Percentiles rank a stretch among this genome's conserved stretches.
Conservation (phyloP, 92 coral and sea anemone species). For the Epizoanthus rinbou region DNA sequence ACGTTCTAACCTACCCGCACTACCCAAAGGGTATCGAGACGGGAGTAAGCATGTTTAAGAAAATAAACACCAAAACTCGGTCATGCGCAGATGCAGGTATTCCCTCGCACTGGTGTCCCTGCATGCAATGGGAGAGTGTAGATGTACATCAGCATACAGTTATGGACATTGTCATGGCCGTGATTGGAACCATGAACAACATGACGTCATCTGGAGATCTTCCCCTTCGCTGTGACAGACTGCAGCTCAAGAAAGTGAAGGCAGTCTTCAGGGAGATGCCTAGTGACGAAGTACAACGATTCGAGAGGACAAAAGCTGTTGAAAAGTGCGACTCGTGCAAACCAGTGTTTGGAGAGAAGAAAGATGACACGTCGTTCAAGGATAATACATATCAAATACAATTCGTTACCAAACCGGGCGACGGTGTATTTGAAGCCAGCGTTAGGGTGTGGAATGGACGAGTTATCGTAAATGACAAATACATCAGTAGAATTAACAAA, state of each 20-base stretch:
- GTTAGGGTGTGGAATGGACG: conserved; percentile 56
- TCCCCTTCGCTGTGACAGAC: conserved; percentile 44
- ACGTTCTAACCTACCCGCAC: conserved; percentile 78
- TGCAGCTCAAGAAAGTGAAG: conserved; percentile 57
- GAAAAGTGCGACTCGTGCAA: conserved; percentile 74
- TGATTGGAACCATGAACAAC: conserved; percentile 65
- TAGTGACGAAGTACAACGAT: conserved; percentile 64
- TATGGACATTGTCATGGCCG: conserved; percentile 51
- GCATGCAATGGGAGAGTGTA: conserved; percentile 79
- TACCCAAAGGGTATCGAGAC: conserved; percentile 65
- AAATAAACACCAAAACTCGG: conserved; percentile 65
- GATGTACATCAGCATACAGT: conserved; percentile 57
- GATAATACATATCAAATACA: conserved; percentile 84
- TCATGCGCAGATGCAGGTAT: conserved; percentile 79
- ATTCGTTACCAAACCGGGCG: conserved; percentile 71
- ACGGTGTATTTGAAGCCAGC: conserved; percentile 81
- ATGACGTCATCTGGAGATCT: conserved; percentile 46
- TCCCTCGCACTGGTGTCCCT: conserved; percentile 90
- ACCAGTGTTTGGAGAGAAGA: conserved; percentile 53
- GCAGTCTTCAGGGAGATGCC: conserved; percentile 84
- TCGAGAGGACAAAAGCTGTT: conserved; percentile 51
- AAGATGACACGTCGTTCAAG: conserved; percentile 52
- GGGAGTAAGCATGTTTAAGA: conserved; percentile 76
- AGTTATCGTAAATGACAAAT: conserved; percentile 46
- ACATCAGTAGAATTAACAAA: conserved; percentile 65